Base-by-base conservation (phyloP, 2,888 invertebrate species). In the Sarcophaga rosellei region DNA sequence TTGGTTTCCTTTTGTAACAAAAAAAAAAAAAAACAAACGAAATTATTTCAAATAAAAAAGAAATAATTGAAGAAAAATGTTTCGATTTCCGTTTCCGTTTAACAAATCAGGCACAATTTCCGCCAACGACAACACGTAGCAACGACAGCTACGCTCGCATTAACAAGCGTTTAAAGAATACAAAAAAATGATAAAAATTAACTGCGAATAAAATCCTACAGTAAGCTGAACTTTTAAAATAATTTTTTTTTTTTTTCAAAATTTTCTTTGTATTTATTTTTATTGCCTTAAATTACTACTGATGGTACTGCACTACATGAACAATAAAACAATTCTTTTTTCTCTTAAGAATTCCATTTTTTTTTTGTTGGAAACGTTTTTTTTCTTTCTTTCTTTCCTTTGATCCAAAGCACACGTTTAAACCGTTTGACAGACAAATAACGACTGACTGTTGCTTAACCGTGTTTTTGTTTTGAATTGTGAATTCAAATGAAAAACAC, bases 381-480 rank as follows among this genome's bases (percentile, higher is more conserved):
- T 20, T 68, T 68, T 69, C 12, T n/a, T 45, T 8, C 23, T 45
- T 45, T 20, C 15, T 23, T 66, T 25, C 8, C 1, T 69, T 73
- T 75, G 12, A 35, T 47, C 25, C 72, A 73, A 61, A 84, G 65
- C 66, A 79, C 65, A 89, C 91, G 91, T 90, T 90, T 90, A 85
- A 88, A 89, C 90, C 89, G 91, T 88, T 90, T 90, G 90, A 90
- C 89, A 88, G 89, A 89, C 90, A 90, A 90, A 84, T 88, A 88
- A 89, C 90, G 90, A 91, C 92, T 92, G 91, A 91, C 92, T 92
- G 91, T 91, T 86, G 86, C 85, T 85, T 59, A 8, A 25, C 57
- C 70, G 70, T 45, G 72, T 65, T 72, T 84, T 69, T 85, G 76
- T 86, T 83, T 70, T 81, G 74, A 84, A 86, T 35, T 72, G 78